A percentile compares a stretch with the other conserved stretches of the same genome.
phyloP scores from a whole-genome alignment of 2,888 invertebrate species.

The Coelopa pilipes region DNA sequence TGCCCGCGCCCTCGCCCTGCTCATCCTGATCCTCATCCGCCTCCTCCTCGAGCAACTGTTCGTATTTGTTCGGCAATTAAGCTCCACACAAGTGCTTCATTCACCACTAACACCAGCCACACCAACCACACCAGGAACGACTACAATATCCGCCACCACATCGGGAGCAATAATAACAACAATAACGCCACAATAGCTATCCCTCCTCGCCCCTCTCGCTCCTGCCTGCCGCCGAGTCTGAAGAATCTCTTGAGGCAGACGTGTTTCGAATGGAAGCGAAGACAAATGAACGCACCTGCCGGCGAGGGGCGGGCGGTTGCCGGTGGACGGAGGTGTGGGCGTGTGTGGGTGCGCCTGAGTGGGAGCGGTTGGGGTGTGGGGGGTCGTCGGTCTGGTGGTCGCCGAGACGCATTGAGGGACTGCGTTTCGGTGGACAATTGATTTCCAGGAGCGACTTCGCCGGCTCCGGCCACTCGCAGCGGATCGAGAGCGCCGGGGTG shows the following conservation, averaged over 20 bases:
- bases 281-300: slow-evolving; percentile 20
- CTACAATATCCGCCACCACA: background rate
- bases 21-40: too few species aligned
- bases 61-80: slow-evolving; percentile 19
- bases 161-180: background rate
- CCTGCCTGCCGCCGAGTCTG: background rate
- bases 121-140: background rate
- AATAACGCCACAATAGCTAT: background rate
- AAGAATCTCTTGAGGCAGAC: slow-evolving; percentile 13
- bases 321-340: too few species aligned
- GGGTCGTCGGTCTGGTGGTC: background rate
- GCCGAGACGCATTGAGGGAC: background rate
- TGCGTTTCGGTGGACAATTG: background rate
- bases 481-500: background rate
- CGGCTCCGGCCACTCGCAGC: background rate
- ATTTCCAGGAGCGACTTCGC: background rate
- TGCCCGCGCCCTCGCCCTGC: too few species aligned
- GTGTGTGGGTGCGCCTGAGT: background rate
- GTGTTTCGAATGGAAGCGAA: slow-evolving; percentile 21
- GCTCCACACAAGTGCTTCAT: background rate
- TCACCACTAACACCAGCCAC: background rate
- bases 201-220: too few species aligned
- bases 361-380: background rate
- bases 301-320: too few species aligned
- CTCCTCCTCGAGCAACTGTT: background rate